Conservation (phyloP, 2,113 vertebrate genomes). For the Anoplopoma fimbria region DNA sequence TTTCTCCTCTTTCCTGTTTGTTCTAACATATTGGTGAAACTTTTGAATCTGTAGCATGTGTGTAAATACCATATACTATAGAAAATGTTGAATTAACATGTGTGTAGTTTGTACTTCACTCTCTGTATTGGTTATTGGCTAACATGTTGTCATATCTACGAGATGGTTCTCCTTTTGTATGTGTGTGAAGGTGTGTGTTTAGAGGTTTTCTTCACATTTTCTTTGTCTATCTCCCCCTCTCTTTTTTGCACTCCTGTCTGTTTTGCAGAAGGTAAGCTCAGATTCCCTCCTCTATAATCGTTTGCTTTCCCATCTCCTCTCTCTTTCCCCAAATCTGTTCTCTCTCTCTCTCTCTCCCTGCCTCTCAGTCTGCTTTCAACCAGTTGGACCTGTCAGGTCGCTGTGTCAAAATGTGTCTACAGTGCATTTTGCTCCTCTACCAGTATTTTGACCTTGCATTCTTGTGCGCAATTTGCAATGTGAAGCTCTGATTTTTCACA, state of each 20-base stretch:
- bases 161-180: conserved; percentile 1
- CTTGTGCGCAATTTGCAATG: conserved; percentile 1
- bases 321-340: background rate
- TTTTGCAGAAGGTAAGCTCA: conserved; percentile 97
- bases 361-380: conserved; percentile 44
- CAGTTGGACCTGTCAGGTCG: conserved; percentile 29
- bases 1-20: background rate
- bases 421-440: conserved; percentile 27
- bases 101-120: background rate
- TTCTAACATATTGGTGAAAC: background rate
- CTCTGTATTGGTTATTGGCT: background rate
- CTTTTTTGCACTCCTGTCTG: conserved; percentile 87
- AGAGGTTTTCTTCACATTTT: conserved; percentile 81
- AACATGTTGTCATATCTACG: background rate
- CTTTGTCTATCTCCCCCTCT: conserved; percentile 84
- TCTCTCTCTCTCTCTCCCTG: background rate
- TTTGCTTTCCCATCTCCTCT: conserved; percentile 17
- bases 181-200: conserved; percentile 43
- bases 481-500: conserved; percentile 46
- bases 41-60: background rate
- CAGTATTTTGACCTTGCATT: conserved; percentile 32
- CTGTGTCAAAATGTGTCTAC: conserved; percentile 37
- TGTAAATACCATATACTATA: background rate
- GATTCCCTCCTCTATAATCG: conserved; percentile 59
- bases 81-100: background rate